phyloP scores from a whole-genome alignment of 1,140 invertebrate species.

The Lepidostoma basale region DNA sequence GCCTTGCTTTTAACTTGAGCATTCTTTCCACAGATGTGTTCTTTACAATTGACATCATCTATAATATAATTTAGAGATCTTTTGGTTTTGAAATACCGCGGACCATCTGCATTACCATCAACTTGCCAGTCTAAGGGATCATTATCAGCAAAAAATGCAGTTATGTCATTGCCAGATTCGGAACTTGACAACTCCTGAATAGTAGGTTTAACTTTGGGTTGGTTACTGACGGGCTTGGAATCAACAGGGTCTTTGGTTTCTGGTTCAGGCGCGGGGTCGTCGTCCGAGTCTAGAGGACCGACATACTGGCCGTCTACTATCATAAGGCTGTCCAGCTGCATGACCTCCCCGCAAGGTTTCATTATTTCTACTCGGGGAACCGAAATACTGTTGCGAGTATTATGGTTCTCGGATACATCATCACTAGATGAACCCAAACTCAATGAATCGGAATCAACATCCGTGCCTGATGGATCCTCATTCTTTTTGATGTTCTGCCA shows the following conservation, averaged over 20 bases:
- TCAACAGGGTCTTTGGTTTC: not conserved
- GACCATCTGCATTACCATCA: conserved; percentile 64
- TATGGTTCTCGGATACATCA: conserved; percentile 48
- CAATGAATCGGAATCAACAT: conserved; percentile 69
- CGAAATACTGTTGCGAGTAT: conserved; percentile 50
- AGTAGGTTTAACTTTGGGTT: not conserved
- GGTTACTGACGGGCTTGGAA: not conserved
- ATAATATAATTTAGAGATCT: conserved; percentile 18
- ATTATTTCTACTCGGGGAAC: conserved; percentile 71
- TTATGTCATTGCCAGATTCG: conserved; percentile 58
- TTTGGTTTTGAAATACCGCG: not conserved
- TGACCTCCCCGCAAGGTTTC: conserved; percentile 68
- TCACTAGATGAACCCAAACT: conserved; percentile 56
- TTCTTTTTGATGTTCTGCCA: conserved; percentile 60
- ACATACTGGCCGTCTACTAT: conserved; percentile 57
- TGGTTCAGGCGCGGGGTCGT: conserved; percentile 26
- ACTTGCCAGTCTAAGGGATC: conserved; percentile 74
- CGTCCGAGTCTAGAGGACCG: conserved; percentile 50
- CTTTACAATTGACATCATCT: conserved; percentile 45
- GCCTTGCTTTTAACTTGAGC: conserved; percentile 11
- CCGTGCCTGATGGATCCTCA: conserved; percentile 54
- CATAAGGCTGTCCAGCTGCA: conserved; percentile 66
- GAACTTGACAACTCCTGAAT: conserved; percentile 29
- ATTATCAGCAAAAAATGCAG: conserved; percentile 68
- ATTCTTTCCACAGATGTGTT: conserved; percentile 55